Evolutionary conservation across 2,888 invertebrate species (phyloP).

Genomic region (Caenorhabditis drosophilae): DNA sequence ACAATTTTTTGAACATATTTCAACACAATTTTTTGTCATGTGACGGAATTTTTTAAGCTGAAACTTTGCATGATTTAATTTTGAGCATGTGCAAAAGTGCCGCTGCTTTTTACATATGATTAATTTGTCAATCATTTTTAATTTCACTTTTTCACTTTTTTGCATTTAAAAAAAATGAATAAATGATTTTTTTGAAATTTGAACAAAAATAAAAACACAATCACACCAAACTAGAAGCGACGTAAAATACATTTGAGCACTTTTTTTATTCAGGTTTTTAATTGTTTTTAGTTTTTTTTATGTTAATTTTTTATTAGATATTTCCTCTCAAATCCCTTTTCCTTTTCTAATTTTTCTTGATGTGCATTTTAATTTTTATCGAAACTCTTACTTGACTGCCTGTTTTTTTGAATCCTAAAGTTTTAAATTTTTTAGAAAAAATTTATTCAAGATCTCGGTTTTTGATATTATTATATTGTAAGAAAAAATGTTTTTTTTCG

Average conservation of each 20-base stretch:
- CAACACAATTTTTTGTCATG: not conserved
- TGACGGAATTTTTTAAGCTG: no score
- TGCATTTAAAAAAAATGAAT: no score
- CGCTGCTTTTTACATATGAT: conserved; percentile 23
- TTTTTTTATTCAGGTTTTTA: no score
- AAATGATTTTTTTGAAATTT: conserved; percentile 21
- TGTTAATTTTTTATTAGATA: conserved; percentile 23
- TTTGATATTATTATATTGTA: no score
- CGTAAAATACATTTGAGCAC: conserved; percentile 20
- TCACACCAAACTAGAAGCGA: conserved; percentile 42
- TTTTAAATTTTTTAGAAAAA: conserved; percentile 1
- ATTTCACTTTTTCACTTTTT: no score
- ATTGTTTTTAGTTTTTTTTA: no score
- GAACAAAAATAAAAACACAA: conserved; percentile 7
- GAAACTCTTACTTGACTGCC: not conserved
- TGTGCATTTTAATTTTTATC: not conserved
- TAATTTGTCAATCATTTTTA: no score
- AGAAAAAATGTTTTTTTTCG: conserved; percentile 23
- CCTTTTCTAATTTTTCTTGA: conserved; percentile 15
- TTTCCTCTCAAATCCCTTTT: conserved; percentile 10
- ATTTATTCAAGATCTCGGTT: conserved; percentile 37
- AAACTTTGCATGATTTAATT: conserved; percentile 28
- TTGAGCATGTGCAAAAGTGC: conserved; percentile 24
- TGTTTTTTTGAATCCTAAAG: not conserved
- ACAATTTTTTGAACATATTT: not conserved